Conservation (phyloP, 2,888 invertebrate genomes). For the Drosophila monieri region DNA sequence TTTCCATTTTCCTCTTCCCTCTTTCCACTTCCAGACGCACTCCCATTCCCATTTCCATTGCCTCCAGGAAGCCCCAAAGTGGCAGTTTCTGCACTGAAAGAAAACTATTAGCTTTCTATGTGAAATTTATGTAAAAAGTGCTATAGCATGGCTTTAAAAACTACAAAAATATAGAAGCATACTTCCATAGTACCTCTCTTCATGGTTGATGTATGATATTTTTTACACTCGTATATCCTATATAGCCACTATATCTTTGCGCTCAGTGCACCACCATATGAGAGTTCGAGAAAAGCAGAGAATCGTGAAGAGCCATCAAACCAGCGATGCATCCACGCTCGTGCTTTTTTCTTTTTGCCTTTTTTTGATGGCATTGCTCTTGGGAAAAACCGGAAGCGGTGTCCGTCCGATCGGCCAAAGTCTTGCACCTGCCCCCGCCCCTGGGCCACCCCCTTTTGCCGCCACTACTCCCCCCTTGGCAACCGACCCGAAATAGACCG, state of each 20-base stretch:
- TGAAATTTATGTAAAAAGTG: too few species aligned
- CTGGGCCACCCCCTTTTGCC: not conserved
- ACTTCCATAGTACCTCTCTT: too few species aligned
- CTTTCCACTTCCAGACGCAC: not conserved
- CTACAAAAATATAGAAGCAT: too few species aligned
- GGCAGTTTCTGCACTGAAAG: not conserved
- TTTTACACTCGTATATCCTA: too few species aligned
- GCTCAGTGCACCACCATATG: constrained; percentile 12
- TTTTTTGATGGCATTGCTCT: constrained; percentile 14
- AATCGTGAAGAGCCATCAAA: constrained; percentile 6
- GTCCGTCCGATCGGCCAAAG: constrained; percentile 11
- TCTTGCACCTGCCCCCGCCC: not conserved
- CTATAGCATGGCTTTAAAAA: too few species aligned
- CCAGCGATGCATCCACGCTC: constrained; percentile 23
- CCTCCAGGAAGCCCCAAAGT: constrained; percentile 10
- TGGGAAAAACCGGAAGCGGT: constrained; percentile 69
- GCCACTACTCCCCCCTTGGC: constrained; percentile 11
- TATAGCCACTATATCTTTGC: too few species aligned
- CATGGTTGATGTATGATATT: too few species aligned
- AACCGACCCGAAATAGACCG: constrained; percentile 59
- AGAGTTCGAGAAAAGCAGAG: constrained; percentile 6
- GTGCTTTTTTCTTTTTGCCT: constrained; percentile 21
- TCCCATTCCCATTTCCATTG: not conserved
- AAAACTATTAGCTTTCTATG: not conserved
- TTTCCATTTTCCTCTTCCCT: not conserved